Conservation (phyloP, 1,140 invertebrate genomes). For the Brachionus manjavacas region DNA sequence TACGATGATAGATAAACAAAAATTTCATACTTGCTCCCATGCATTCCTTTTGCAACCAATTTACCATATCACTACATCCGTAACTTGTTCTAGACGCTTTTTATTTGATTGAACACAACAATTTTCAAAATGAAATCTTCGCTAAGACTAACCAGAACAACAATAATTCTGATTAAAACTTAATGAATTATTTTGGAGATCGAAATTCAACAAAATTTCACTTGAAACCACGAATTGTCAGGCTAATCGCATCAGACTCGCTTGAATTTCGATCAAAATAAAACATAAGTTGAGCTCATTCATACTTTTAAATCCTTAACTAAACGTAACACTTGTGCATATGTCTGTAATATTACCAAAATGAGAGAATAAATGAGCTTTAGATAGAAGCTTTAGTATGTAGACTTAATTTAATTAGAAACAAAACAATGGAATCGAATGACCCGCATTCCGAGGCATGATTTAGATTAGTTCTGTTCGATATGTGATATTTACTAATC, state of each 20-base stretch:
- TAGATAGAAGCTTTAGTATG: not conserved
- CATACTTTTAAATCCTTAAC: not conserved
- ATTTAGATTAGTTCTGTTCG: not conserved
- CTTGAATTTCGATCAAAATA: not conserved
- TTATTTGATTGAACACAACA: not conserved
- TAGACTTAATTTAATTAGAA: conserved; percentile 11
- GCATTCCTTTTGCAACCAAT: not conserved
- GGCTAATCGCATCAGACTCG: not conserved
- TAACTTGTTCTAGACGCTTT: not conserved
- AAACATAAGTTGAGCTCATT: not conserved
- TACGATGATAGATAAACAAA: not conserved
- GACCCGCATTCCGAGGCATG: not conserved
- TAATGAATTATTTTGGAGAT: not conserved
- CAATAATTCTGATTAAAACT: not conserved
- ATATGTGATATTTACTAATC: conserved; percentile 37
- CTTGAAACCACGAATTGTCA: conserved; percentile 15
- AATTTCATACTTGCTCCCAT: not conserved
- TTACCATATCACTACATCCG: not conserved
- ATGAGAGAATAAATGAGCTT: not conserved
- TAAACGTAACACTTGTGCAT: conserved; percentile 16
- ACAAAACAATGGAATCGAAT: not conserved
- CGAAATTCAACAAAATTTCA: not conserved
- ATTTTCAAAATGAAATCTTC: not conserved
- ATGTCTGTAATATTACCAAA: conserved; percentile 13
- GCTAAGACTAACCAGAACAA: not conserved